These are phyloP conservation scores for Ctena decussata DNA, from an alignment of 2,888 invertebrate species.

Conservation along the genomic window DNA sequence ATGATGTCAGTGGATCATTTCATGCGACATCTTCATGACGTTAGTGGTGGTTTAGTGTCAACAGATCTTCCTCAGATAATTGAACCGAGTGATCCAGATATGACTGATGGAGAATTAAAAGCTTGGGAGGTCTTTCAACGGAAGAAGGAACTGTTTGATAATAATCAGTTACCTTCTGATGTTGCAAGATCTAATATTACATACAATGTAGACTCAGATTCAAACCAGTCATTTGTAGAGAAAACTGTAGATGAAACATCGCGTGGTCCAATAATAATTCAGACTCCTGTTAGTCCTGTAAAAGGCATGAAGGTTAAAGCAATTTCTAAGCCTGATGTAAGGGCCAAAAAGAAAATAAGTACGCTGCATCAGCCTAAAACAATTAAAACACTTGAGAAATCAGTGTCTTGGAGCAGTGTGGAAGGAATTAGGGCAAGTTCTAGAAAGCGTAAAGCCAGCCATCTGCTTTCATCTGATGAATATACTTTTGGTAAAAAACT, in stretches of 20 bases:
- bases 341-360: not conserved
- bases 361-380: not conserved
- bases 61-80: constrained; percentile 76
- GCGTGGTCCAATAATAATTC: constrained; percentile 53
- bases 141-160: constrained; percentile 72
- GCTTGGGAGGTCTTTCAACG: constrained; percentile 80
- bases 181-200: constrained; percentile 35
- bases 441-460: constrained; percentile 83
- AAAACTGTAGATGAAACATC: constrained; percentile 20
- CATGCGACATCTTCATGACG: constrained; percentile 81
- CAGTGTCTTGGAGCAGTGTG: not conserved
- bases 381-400: not conserved
- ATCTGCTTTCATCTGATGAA: constrained; percentile 84
- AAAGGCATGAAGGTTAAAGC: not conserved
- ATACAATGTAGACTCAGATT: constrained; percentile 39
- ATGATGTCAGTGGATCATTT: constrained; percentile 81
- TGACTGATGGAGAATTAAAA: constrained; percentile 70
- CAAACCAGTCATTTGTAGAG: constrained; percentile 25
- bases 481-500: constrained; percentile 77
- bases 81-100: constrained; percentile 72
- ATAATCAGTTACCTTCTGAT: constrained; percentile 56
- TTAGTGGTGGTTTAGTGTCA: constrained; percentile 73
- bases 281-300: constrained; percentile 51
- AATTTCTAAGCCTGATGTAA: not conserved
- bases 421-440: constrained; percentile 78